Conservation (phyloP, 2,113 vertebrate species). For the Hylia prasina region DNA sequence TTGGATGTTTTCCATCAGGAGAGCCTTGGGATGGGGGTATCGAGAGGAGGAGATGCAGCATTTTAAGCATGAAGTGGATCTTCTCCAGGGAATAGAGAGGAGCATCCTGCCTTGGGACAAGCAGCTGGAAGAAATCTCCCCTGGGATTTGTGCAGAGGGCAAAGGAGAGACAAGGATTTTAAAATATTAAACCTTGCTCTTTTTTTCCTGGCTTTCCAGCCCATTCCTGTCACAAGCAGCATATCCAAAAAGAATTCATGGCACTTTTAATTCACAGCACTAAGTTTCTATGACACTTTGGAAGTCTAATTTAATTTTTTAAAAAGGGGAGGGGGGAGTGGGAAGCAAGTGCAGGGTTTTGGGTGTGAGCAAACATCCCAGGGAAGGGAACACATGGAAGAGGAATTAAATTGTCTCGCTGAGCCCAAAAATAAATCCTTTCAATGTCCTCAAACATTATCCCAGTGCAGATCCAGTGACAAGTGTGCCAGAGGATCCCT, state of each 20-base stretch:
- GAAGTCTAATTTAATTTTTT: neutral
- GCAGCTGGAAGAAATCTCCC: neutral
- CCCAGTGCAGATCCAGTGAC: neutral
- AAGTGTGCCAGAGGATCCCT: neutral
- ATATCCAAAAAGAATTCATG: neutral
- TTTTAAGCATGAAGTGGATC: neutral
- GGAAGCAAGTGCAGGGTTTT: neutral
- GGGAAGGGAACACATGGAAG: neutral
- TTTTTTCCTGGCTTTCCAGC: neutral
- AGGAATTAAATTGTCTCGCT: neutral
- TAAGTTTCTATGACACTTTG: neutral
- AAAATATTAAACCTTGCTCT: neutral
- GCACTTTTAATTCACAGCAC: neutral
- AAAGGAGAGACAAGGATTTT: neutral
- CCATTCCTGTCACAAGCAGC: neutral
- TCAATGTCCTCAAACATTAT: neutral
- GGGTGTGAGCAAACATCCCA: neutral
- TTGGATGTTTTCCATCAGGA: fast-evolving
- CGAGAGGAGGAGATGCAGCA: neutral
- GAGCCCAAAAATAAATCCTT: neutral
- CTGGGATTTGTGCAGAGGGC: neutral
- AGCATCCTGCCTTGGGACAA: neutral
- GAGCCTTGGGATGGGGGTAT: neutral
- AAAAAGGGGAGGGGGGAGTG: neutral
- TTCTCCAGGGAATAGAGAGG: neutral